Evolutionary conservation across 2,888 invertebrate species (phyloP).

Genomic region (Ectemnius lituratus): DNA sequence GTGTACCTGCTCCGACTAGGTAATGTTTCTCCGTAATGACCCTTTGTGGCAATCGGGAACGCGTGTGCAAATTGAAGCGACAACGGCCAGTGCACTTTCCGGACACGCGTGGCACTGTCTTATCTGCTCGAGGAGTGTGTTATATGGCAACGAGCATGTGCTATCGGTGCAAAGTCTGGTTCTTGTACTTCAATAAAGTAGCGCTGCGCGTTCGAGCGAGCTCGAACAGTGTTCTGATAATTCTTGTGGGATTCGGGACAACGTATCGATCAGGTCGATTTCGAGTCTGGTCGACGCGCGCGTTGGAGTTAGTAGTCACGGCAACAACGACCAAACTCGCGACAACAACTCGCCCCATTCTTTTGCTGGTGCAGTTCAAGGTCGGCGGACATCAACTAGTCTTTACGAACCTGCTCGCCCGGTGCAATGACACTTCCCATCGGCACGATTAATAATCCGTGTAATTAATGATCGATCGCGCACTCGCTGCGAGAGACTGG

Average conservation of each 20-base stretch:
- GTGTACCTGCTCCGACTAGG: conserved; percentile 48
- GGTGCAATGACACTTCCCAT: conserved; percentile 54
- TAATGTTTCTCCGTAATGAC: conserved; percentile 57
- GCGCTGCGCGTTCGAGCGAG: too few relatives aligned
- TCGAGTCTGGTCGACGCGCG: conserved; percentile 9
- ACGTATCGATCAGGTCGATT: neutral
- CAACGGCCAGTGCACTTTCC: conserved; percentile 27
- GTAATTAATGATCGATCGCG: conserved; percentile 58
- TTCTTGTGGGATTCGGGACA: neutral
- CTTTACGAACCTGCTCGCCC: conserved; percentile 44
- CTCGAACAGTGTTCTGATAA: neutral
- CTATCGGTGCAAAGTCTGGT: too few relatives aligned
- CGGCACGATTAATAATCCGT: conserved; percentile 52
- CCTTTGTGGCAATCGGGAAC: conserved; percentile 29
- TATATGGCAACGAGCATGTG: conserved; percentile 43
- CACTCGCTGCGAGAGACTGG: conserved; percentile 43
- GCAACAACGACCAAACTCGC: conserved; percentile 74
- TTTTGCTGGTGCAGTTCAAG: conserved; percentile 53
- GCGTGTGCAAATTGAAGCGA: conserved; percentile 48
- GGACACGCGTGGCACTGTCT: conserved; percentile 20
- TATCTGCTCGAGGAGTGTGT: conserved; percentile 39
- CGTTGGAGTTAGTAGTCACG: conserved; percentile 64
- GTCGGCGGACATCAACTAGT: conserved; percentile 55
- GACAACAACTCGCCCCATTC: conserved; percentile 37
- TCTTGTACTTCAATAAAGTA: too few relatives aligned